Percentiles rank a stretch among this genome's conserved stretches.
phyloP scores from a whole-genome alignment of 2,113 vertebrate species.

The Microtus ochrogaster region DNA sequence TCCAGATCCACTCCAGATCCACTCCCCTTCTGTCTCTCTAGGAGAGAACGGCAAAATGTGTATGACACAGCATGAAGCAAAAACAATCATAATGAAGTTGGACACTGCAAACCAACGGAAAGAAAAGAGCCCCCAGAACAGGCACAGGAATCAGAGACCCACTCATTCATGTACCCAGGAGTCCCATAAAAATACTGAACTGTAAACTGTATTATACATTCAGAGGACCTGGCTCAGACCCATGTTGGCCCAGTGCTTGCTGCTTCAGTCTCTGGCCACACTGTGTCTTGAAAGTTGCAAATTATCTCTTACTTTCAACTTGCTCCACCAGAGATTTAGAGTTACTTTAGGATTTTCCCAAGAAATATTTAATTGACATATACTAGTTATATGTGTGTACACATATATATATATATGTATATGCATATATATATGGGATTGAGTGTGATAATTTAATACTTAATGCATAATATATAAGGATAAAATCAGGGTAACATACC shows the following conservation, averaged over 20 bases:
- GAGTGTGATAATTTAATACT: not conserved
- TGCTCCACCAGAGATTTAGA: slow-evolving; percentile 24
- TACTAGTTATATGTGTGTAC: not conserved
- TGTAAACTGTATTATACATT: not conserved
- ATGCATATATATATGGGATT: not conserved
- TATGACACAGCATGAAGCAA: not conserved
- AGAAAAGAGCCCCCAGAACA: not conserved
- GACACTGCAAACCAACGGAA: not conserved
- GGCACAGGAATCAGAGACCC: not conserved
- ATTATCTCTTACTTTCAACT: not conserved
- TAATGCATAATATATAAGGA: not conserved
- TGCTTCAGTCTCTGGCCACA: no score
- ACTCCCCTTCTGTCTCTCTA: not conserved
- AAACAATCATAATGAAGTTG: not conserved
- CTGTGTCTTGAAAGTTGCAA: not conserved
- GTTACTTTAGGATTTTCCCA: slow-evolving; percentile 22
- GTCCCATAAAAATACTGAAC: no score
- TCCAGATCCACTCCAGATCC: not conserved
- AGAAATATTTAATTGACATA: not conserved
- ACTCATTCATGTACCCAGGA: not conserved
- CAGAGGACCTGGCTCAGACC: not conserved
- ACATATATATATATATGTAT: not conserved
- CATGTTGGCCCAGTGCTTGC: not conserved
- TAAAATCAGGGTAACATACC: not conserved
- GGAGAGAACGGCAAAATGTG: not conserved